Evolutionary conservation across 2,888 invertebrate species (phyloP), one percentile per base, ranked within the genome.

Genomic region (Scaptomyza polygonia): DNA sequence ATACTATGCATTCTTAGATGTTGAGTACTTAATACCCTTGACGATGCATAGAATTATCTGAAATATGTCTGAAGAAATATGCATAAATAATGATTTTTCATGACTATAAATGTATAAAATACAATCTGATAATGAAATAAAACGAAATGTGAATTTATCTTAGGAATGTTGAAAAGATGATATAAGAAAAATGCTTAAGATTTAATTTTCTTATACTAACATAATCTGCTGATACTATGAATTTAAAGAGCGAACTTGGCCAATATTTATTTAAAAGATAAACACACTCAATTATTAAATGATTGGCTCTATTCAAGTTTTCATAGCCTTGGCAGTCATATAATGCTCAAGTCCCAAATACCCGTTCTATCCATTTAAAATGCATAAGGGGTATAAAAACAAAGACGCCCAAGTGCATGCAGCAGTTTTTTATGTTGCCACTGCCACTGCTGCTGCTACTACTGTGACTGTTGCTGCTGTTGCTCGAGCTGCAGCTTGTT

Each of bases 401-500:
- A 72, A 56, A 77, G 63, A 57, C 18, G 62, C 47, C 53, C 34
- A 40, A 59, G 55, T 39, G 67, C 56, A 57, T 72, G 76, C 58
- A 64, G 51, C 54, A 54, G 16, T 67, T 75, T 71, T 67, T 76
- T 67, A 18, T 62, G 52, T 39, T 21, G 21, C 21, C 58, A 59
- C 39, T 72, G 69, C 45, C 42, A 45, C 61, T 51, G 42, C 25
- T 25, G 25, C 25, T 25, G 5, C 25, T 25, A 40, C 43, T 66
- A 40, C 48, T 61, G 53, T 40, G n/a, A n/a, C n/a, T n/a, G n/a
- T n/a, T 25, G 43, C 43, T 66, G 44, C 48, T 61, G 53, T 40
- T 53, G 58, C 14, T 39, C 27, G 32, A 56, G 48, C 49, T 62
- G 70, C 62, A 55, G 78, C 78, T 77, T 77, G 77, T 77, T 77